A percentile compares a stretch with the other conserved stretches of the same genome.
Evolutionary conservation across 2,113 vertebrate genomes (phyloP).

Genomic region (Hippolais icterina): DNA sequence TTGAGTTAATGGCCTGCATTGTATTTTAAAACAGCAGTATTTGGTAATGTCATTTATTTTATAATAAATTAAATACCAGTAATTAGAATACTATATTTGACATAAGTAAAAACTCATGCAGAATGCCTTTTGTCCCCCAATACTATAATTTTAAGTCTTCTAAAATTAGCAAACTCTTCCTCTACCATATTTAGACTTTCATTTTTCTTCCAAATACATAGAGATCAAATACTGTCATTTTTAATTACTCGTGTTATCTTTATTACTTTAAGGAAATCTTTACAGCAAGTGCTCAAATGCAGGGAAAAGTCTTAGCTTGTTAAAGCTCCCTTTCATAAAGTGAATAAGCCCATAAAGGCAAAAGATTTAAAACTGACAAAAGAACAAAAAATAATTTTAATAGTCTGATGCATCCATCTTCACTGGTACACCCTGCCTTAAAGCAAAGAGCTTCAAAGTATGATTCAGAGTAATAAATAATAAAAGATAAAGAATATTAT

Average conservation of each 20-base stretch:
- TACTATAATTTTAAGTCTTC: neutral
- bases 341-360: neutral
- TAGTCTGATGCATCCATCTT: neutral
- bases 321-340: neutral
- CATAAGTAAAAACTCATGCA: neutral
- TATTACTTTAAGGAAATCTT: neutral
- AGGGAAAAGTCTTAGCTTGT: neutral
- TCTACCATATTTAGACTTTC: neutral
- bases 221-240: neutral
- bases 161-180: neutral
- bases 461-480: neutral
- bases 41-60: neutral
- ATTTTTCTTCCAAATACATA: neutral
- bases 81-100: neutral
- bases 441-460: neutral
- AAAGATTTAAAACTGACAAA: neutral
- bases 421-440: neutral
- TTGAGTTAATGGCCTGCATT: constrained; percentile 84
- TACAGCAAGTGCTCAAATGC: neutral
- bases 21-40: neutral
- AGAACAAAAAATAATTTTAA: neutral
- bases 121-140: neutral
- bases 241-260: neutral
- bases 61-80: neutral
- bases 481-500: neutral